phyloP scores from a whole-genome alignment of 2,888 invertebrate species.

The Erebia palarica region DNA sequence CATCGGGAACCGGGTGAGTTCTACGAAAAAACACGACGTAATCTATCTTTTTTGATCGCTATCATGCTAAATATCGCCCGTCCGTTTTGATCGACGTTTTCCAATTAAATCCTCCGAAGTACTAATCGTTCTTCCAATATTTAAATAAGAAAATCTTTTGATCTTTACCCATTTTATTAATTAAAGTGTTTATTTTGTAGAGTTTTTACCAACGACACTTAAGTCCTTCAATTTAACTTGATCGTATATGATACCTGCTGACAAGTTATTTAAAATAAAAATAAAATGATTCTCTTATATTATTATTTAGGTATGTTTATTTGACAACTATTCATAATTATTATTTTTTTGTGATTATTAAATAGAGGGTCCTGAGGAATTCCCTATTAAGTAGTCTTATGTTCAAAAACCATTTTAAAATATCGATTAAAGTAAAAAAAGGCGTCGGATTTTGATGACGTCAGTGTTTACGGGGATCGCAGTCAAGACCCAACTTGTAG shows the following conservation, averaged over 20 bases:
- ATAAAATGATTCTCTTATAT: no score
- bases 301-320: no score
- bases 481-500: no score
- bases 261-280: no score
- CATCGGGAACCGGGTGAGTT: neutral
- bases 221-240: neutral
- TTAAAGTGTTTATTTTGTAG: neutral
- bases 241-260: neutral
- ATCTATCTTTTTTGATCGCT: neutral
- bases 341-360: no score
- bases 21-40: neutral
- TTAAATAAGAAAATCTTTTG: neutral
- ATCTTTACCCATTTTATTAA: neutral
- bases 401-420: no score
- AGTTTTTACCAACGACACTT: neutral
- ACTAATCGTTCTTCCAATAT: neutral
- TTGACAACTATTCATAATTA: no score
- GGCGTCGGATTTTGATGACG: no score
- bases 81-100: constrained; percentile 6
- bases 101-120: neutral
- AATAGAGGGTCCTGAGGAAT: no score
- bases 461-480: no score
- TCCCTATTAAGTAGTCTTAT: no score
- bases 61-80: neutral
- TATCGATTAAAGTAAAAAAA: no score